Base-by-base conservation (phyloP, 2,113 vertebrate species). In the Amphiprion ocellaris region DNA sequence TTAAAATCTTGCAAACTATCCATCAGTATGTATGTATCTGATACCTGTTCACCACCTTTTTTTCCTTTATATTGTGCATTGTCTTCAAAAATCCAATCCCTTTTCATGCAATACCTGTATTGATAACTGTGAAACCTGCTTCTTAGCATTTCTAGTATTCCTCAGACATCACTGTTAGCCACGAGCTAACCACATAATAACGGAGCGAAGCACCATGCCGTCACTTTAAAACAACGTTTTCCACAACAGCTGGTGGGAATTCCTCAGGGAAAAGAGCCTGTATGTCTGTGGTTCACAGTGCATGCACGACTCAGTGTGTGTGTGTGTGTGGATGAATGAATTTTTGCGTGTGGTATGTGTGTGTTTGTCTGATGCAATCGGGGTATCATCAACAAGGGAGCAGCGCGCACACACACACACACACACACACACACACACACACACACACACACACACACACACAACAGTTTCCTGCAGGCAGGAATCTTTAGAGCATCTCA, bases 321-420 rank as follows among this genome's bases (percentile, higher is more conserved):
- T 58, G 37, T 12, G 21, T 14, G 50, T 17, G 15, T 12, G 64
- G 33, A 61, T 71, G 73, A 58, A 39, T 83, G 59, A 56, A 60
- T 60, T n/a, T 62, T 69, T 46, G 19, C 47, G 37, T 62, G 64
- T 64, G 69, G n/a, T 62, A 64, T 46, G 19, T 52, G 37, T 62
- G 64, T 64, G 69, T 63, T 7, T 49, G 61, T 77, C 69, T 89
- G 74, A 87, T 86, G 81, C 82, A 84, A 74, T 55, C 39, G 30
- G 24, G 2, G 12, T 58, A 49, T 86, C 75, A 79, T 87, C 62
- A 84, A 77, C 74, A 78, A 64, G 65, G 67, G 50, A 81, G 39
- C 12, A 44, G 64, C 47, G 17, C 50, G 33, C 39, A 54, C 17
- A 47, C n/a, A 53, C n/a, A 74, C 49, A 19, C 52, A 44, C 59